phyloP scores from a whole-genome alignment of 2,113 vertebrate species.

The Calidris pygmaea region DNA sequence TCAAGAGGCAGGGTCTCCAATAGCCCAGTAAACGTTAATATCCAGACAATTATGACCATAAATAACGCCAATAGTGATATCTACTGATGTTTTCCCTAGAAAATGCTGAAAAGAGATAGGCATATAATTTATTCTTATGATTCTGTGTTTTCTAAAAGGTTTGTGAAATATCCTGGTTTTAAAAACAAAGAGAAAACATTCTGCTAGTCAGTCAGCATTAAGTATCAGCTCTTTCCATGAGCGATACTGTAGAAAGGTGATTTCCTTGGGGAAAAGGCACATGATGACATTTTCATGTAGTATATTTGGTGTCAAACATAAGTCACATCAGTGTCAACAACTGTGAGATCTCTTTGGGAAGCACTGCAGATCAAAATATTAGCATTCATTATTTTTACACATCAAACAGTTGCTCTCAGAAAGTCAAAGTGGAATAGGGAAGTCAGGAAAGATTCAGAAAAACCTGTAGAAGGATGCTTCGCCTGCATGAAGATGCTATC shows the following conservation, averaged over 20 bases:
- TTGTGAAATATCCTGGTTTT: neutral
- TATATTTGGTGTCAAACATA: slow-evolving; percentile 11
- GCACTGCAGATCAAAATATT: slow-evolving; percentile 17
- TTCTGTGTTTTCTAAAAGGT: neutral
- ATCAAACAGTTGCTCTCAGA: neutral
- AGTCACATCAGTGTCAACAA: neutral
- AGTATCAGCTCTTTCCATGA: neutral
- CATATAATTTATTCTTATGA: neutral
- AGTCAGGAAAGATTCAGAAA: neutral
- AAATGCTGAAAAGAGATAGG: neutral
- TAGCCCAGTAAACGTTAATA: neutral
- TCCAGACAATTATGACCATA: neutral
- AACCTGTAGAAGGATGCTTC: neutral
- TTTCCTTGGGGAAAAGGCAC: neutral
- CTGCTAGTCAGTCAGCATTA: neutral
- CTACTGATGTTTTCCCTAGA: neutral
- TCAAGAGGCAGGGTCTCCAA: neutral
- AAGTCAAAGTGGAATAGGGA: neutral
- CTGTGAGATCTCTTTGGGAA: neutral
- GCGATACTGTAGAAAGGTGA: neutral
- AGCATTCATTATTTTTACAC: neutral
- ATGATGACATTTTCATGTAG: neutral
- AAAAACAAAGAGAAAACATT: neutral
- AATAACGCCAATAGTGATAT: neutral
- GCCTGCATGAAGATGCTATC: neutral